Conservation (phyloP, 2,797 vertebrate genomes). For the Thripadectes ignobilis region DNA sequence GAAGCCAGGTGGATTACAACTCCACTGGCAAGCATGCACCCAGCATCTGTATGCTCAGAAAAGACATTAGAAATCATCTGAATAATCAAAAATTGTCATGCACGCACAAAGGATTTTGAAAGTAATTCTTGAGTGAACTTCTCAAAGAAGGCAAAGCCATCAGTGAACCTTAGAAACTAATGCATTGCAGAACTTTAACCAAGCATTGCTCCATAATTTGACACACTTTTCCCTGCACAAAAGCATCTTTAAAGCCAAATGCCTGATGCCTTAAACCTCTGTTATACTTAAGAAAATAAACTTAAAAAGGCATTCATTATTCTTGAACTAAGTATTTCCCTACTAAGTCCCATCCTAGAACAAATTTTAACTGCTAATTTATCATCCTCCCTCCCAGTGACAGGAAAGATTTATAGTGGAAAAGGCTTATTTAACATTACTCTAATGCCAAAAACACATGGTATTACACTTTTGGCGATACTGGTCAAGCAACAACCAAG, state of each 20-base stretch:
- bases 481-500: background rate
- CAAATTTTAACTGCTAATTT: slow-evolving; percentile 60
- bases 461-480: background rate
- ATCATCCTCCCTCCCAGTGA: slow-evolving; percentile 34
- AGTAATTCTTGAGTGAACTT: background rate
- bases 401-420: slow-evolving; percentile 57
- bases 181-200: background rate
- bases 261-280: background rate
- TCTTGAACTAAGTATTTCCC: slow-evolving; percentile 31
- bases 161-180: background rate
- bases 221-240: slow-evolving; percentile 22
- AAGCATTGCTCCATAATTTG: background rate
- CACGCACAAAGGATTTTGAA: background rate
- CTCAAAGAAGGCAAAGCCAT: background rate
- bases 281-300: slow-evolving; percentile 55
- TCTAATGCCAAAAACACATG: slow-evolving; percentile 38
- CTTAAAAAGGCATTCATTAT: slow-evolving; percentile 28
- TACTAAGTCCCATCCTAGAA: slow-evolving; percentile 32
- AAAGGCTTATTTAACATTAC: slow-evolving; percentile 33
- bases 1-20: slow-evolving; percentile 29
- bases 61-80: background rate
- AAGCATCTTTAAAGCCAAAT: slow-evolving; percentile 33
- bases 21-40: background rate
- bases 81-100: background rate
- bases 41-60: background rate